Conservation (phyloP, 2,888 invertebrate species). For the Sepioteuthis lessoniana region DNA sequence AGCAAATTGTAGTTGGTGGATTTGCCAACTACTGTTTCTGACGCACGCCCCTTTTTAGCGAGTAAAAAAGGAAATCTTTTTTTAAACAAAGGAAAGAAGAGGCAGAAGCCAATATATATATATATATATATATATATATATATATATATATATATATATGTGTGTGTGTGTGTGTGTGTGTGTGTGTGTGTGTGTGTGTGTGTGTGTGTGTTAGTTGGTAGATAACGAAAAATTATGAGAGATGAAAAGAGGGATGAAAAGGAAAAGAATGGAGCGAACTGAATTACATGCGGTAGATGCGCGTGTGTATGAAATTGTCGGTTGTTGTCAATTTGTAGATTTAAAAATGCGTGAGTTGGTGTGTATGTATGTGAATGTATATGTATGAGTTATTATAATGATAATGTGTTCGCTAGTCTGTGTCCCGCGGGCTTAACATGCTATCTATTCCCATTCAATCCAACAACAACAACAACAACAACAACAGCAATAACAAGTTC, state of each 20-base stretch:
- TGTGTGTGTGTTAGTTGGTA: too few species aligned
- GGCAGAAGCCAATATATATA: too few species aligned
- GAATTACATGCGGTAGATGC: not conserved
- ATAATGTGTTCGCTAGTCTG: not conserved
- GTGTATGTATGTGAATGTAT: not conserved
- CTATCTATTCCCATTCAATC: slow-evolving; percentile 5
- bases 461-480: not conserved
- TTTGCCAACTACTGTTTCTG: too few species aligned
- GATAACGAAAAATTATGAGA: not conserved
- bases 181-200: too few species aligned
- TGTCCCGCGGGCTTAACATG: not conserved
- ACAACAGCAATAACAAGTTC: not conserved
- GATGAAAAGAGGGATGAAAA: not conserved
- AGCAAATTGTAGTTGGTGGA: too few species aligned
- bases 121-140: too few species aligned
- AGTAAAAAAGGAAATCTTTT: too few species aligned
- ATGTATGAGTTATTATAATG: not conserved
- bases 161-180: too few species aligned
- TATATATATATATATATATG: too few species aligned
- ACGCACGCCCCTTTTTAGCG: too few species aligned
- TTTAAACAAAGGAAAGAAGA: too few species aligned
- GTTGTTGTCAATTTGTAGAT: too few species aligned
- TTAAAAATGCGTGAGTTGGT: not conserved
- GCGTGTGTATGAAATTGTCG: not conserved
- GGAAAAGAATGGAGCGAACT: not conserved